Evolutionary conservation across 2,113 vertebrate genomes (phyloP), one percentile per base, ranked within the genome.

Genomic region (Tympanuchus pallidicinctus): DNA sequence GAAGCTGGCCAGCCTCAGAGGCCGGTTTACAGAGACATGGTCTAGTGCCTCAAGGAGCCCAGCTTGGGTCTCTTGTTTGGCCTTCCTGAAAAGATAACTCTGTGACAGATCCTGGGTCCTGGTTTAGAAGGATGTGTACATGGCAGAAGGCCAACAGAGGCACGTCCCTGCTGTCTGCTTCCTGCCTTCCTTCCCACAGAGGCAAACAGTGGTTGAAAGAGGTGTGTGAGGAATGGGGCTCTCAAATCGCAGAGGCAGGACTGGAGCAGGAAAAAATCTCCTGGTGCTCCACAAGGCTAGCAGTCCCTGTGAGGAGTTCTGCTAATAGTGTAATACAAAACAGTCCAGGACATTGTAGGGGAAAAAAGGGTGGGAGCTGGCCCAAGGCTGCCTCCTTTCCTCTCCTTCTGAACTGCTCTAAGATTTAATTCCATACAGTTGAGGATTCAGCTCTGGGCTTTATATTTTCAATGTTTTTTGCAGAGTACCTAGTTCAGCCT

Each of bases 71-170:
- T 8, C 4, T 83, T 63, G 47, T 45, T 43, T 47, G 5, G 8
- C 77, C n/a, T 82, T 93, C 52, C 67, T 74, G 16, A 19, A 71
- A 64, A 79, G 57, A 34, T 56, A 19, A n/a, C 5, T 6, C 47
- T 78, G 34, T 42, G 38, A 32, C 36, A 63, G 50, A 28, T 47
- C n/a, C 36, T 48, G 27, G 30, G 27, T 6, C 30, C 24, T 0
- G 0, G 18, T 54, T 86, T 22, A 85, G 70, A 78, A 67, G 66
- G 30, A 36, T 0, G 0, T 10, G 20, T 60, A 64, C 27, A 38
- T 60, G 47, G 64, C 34, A 86, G 36, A 32, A 74, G 28, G n/a
- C 27, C 36, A 85, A n/a, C 48, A 66, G 18, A 21, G 11, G 13
- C 48, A 43, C 4, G 59, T 84, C 36, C 47, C 24, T 7, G 7